Conservation (phyloP, 2,797 vertebrate species). For the Enoplosus armatus region DNA sequence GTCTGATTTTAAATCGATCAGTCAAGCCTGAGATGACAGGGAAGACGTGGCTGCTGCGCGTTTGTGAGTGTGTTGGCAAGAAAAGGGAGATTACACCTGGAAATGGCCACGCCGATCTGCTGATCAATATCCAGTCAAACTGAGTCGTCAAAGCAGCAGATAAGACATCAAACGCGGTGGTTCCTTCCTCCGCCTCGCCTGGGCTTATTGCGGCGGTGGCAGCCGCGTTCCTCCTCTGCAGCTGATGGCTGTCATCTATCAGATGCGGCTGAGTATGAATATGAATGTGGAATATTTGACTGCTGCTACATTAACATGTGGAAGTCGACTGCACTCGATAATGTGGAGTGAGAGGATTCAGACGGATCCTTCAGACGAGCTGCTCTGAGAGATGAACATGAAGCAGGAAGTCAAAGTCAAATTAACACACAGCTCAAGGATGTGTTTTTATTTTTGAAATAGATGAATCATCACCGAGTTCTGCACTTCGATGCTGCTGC, state of each 20-base stretch:
- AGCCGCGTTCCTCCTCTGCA: background rate
- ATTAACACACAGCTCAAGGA: constrained; percentile 28
- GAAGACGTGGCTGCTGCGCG: background rate
- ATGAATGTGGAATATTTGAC: constrained; percentile 34
- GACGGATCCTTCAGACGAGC: constrained; percentile 23
- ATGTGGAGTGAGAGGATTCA: constrained; percentile 37
- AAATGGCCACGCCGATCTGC: constrained; percentile 6
- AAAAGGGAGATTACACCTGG: constrained; percentile 32
- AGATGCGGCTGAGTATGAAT: constrained; percentile 41
- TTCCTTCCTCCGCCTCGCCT: constrained; percentile 12
- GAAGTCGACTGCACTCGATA: constrained; percentile 20
- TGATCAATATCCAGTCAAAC: constrained; percentile 34
- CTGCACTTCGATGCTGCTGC: background rate
- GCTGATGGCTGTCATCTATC: constrained; percentile 46
- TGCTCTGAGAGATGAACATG: constrained; percentile 9
- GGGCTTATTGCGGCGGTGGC: background rate
- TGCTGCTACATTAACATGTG: constrained; percentile 17
- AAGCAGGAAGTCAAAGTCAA: constrained; percentile 32
- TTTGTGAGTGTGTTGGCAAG: background rate
- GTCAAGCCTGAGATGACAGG: background rate
- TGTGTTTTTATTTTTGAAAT: constrained; percentile 22
- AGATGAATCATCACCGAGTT: background rate
- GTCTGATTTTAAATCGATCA: constrained; percentile 27
- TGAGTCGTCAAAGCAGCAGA: background rate
- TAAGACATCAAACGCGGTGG: constrained; percentile 42